Evolutionary conservation across 2,113 vertebrate species (phyloP).

Genomic region (Lipotes vexillifer): DNA sequence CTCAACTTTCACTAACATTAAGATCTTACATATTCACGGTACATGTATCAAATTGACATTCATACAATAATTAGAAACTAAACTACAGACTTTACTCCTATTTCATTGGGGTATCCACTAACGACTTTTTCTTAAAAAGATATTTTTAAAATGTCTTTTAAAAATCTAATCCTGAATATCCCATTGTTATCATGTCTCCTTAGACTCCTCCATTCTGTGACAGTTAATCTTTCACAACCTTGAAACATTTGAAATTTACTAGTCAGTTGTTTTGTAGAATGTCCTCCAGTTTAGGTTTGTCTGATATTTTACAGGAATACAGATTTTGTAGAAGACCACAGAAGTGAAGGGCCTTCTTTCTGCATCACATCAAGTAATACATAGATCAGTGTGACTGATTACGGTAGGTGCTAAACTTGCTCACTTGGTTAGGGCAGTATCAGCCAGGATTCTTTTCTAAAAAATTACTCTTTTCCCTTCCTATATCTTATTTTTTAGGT

Average conservation of each 20-base stretch:
- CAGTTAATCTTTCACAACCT: background rate
- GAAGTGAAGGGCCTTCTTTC: background rate
- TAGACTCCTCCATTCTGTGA: background rate
- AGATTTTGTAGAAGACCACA: background rate
- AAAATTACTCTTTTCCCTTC: background rate
- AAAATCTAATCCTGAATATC: background rate
- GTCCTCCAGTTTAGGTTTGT: background rate
- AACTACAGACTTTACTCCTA: background rate
- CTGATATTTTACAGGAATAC: background rate
- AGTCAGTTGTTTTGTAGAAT: no score
- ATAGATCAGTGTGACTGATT: background rate
- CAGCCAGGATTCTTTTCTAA: background rate
- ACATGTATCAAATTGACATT: background rate
- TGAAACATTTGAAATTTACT: background rate
- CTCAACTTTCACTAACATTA: background rate
- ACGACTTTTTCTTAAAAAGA: background rate
- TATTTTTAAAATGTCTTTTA: background rate
- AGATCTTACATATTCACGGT: accelerated
- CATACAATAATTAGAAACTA: background rate
- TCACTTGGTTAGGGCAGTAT: background rate
- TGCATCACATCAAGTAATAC: background rate
- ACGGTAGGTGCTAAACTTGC: background rate
- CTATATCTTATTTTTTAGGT: background rate
- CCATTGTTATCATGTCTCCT: background rate
- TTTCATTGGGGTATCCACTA: background rate